Base-by-base conservation (phyloP, 2,888 invertebrate species). In the Aleiodes testaceus region DNA sequence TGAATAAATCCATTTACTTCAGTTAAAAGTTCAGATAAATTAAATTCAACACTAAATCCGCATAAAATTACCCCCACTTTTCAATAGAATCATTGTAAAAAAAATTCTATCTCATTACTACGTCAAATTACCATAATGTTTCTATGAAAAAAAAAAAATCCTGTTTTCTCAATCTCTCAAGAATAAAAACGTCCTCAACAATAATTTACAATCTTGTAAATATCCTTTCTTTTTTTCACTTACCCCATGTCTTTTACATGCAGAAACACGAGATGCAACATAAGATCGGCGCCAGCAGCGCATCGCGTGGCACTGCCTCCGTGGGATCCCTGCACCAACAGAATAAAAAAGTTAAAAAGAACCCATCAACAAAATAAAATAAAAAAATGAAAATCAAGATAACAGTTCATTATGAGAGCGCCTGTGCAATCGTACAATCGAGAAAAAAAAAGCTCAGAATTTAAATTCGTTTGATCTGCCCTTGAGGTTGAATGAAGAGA, bases 261-360 rank as follows among this genome's bases (percentile, higher is more conserved):
- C 59, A 59, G 59, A 59, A 59, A 59, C 59, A 59, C 36, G 59
- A 59, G 59, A 59, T 59, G 59, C 59, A 59, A 59, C 59, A 59
- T 59, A 59, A 59, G 59, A 59, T 59, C 59, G 59, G 59, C 59
- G 59, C 59, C 59, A 59, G 59, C 16, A 59, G 59, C 59, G 59
- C 18, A 59, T 59, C 59, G 59, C 59, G 59, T 59, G 59, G 59
- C 59, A 59, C 59, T 18, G 36, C 59, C 16, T 36, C 59, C 42
- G 59, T 59, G 59, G 59, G 36, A 59, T 59, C 59, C 18, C 16
- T 42, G 42, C 59, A 36, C 36, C 36, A 36, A 6, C 36, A 36
- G 36, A 18, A 59, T 18, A 2, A 7, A 18, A 59, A 42, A 36
- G 16, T 30, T 11, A 7, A 18, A 59, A 42, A 59, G 42, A 59